Evolutionary conservation across 2,797 vertebrate species (phyloP).

Genomic region (Cynopterus sphinx): DNA sequence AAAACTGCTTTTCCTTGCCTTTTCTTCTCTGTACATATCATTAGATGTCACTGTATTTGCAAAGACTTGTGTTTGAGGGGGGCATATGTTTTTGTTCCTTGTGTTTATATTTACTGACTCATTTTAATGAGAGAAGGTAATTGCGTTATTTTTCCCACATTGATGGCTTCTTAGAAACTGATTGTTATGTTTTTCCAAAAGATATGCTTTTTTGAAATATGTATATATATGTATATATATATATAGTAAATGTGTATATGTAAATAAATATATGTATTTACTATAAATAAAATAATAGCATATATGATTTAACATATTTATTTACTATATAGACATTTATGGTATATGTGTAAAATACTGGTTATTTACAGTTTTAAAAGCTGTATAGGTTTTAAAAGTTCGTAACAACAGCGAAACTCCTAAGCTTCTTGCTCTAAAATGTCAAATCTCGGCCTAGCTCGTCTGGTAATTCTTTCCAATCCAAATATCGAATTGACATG

Average conservation of each 20-base stretch:
- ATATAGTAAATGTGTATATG: too few relatives aligned
- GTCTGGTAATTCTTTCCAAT: background rate
- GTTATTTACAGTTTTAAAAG: background rate
- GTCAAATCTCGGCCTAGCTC: background rate
- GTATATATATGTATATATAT: background rate
- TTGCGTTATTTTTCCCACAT: background rate
- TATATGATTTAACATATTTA: background rate
- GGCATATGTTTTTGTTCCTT: background rate
- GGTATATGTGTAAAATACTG: background rate
- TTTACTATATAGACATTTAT: background rate
- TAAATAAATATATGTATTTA: background rate
- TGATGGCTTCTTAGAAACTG: background rate
- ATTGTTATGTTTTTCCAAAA: conserved; percentile 25
- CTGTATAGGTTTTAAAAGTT: background rate
- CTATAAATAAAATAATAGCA: background rate
- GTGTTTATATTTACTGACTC: background rate
- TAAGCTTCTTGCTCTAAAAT: background rate
- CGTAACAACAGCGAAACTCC: background rate
- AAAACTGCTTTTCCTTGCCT: background rate
- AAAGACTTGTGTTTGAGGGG: background rate
- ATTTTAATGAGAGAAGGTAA: conserved; percentile 2
- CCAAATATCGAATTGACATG: background rate
- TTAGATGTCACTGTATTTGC: conserved; percentile 20
- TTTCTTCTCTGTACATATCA: background rate
- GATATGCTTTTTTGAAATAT: background rate